Base-by-base conservation (phyloP, 2,797 vertebrate species). In the Rhinichthys osculus region DNA sequence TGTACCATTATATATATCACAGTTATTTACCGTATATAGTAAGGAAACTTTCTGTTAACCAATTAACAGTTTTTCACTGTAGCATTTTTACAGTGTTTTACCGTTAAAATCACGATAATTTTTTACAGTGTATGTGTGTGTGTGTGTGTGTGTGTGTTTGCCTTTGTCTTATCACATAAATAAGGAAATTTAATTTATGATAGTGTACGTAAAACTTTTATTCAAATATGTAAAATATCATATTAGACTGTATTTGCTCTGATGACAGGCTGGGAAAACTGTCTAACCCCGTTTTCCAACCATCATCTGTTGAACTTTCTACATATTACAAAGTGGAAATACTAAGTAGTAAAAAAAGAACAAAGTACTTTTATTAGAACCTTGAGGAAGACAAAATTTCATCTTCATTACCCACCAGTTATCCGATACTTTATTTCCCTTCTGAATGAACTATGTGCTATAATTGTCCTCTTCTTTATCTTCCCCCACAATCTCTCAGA, bases 401-500 rank as follows among this genome's bases (percentile, higher is more conserved):
- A 52, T 83, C 44, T 27, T 83, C 57, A 52, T 66, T 76, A 52
- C 42, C 57, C 30, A 52, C 10, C 6, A 76, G 23, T 76, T 67
- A 52, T 67, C 2, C 67, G 59, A 83, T 57, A 83, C 62, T 27
- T 47, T 50, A 66, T 64, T 83, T 83, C 42, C 30, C 30, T 66
- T 47, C 30, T 52, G 57, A 83, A 77, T 83, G 72, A 76, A 83
- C 71, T 27, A 52, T 38, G 30, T 67, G 72, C 44, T 76, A 50
- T 76, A 76, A 76, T 66, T 66, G 57, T 23, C 10, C 44, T 40
- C 23, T 52, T 67, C 42, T 77, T 76, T 7, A 40, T 73, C 30
- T 40, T 21, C 70, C 71, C 57, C 30, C 82, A 74, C 57, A 76
- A 3, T 50, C 71, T 83, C 59, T 50, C 57, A 50, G 81, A 83